A percentile compares a stretch with the other conserved stretches of the same genome.
Evolutionary conservation across 2,888 invertebrate species (phyloP).

Genomic region (Galerucella calmariensis): DNA sequence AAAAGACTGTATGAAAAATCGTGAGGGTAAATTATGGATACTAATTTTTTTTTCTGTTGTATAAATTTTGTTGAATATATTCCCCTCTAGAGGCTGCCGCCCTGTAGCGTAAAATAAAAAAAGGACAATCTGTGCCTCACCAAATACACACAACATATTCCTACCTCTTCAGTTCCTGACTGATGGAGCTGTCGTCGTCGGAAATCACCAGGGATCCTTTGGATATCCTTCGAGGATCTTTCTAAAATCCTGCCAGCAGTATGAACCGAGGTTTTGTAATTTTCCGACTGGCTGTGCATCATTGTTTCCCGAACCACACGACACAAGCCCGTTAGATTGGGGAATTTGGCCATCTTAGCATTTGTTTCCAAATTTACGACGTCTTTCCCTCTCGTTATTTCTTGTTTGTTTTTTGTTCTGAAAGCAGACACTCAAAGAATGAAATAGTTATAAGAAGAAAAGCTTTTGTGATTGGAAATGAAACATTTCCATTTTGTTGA

Average conservation of each 20-base stretch:
- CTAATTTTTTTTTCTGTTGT: too few relatives aligned
- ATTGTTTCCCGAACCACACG: slow-evolving; percentile 57
- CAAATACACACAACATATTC: slow-evolving; percentile 35
- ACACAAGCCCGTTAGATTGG: slow-evolving; percentile 14
- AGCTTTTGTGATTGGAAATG: too few relatives aligned
- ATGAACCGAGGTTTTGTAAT: slow-evolving; percentile 58
- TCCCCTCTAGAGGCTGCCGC: neutral
- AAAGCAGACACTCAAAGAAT: neutral
- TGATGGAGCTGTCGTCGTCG: slow-evolving; percentile 59
- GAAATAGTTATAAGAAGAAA: neutral
- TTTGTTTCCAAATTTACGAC: neutral
- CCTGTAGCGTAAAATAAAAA: slow-evolving; percentile 51
- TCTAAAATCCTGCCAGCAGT: slow-evolving; percentile 49
- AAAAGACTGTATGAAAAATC: too few relatives aligned
- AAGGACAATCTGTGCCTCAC: slow-evolving; percentile 46
- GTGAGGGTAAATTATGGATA: too few relatives aligned
- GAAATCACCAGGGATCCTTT: slow-evolving; percentile 57
- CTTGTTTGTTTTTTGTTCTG: neutral
- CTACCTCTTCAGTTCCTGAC: slow-evolving; percentile 59
- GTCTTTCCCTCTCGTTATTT: neutral
- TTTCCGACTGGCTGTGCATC: slow-evolving; percentile 62
- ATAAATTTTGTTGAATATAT: neutral
- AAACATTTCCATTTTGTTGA: too few relatives aligned
- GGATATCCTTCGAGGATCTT: slow-evolving; percentile 30
- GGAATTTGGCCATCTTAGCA: neutral